Base-by-base conservation (phyloP, 2,113 vertebrate species). In the Erpornis zantholeuca region DNA sequence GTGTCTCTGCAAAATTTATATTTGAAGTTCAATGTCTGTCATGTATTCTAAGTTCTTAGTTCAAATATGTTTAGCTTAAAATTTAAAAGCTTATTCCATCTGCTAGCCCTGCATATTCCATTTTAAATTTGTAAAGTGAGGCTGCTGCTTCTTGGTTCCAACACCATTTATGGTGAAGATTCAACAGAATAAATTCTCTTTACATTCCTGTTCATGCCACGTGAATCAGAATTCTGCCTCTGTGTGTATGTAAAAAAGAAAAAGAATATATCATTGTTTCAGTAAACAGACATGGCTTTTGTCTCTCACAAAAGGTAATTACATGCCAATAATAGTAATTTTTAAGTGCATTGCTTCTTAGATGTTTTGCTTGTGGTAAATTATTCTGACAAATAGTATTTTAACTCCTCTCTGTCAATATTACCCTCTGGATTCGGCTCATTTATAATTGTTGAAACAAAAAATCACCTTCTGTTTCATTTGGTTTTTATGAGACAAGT, bases 41-140 rank as follows among this genome's bases (percentile, higher is more conserved):
- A 40, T 84, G 31, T 87, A 61, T 91, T 89, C 38, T 82, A 33
- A 91, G 50, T 69, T 79, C 69, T 11, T 33, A 56, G 73, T 87
- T 92, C 61, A 96, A 95, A 89, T 45, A 69, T 25, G 8, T 79
- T 89, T 89, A 66, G 25, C 53, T 94, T 82, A 86, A 91, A 92
- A 76, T 72, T 76, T 61, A 69, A 87, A 93, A 77, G 59, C 42
- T 86, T 84, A 44, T 86, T 94, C 77, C 60, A 79, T 75, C 61
- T 95, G 45, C 61, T 49, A 92, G 40, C 15, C 31, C 53, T 59
- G 36, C 14, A 42, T 87, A 82, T 91, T 87, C 16, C 72, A 27
- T 86, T 92, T 76, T 54, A 94, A 82, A 79, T 92, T 59, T 75
- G 3, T 86, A 40, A 54, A 80, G 33, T 79, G 53, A 72, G 18